Percentiles rank a stretch among this genome's conserved stretches.
These are phyloP conservation scores for Phyto melanocephala DNA, from an alignment of 2,888 invertebrate species.

Conservation along the genomic window DNA sequence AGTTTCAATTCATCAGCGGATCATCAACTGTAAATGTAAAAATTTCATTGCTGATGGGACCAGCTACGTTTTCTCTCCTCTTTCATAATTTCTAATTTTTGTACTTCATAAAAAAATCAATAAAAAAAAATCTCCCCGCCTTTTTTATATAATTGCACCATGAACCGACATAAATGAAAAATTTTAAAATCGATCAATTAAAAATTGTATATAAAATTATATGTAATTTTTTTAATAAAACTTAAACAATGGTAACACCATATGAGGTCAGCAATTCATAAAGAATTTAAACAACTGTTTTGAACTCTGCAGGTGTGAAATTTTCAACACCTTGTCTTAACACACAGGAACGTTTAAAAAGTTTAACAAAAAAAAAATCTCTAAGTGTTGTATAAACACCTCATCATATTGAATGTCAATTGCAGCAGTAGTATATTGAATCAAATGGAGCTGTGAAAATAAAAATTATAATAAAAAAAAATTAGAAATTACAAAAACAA, in stretches of 20 bases:
- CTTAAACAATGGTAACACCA: background rate
- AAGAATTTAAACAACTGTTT: background rate
- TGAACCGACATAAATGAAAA: no score
- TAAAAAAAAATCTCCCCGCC: no score
- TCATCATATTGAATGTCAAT: slow-evolving; percentile 30
- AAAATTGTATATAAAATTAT: no score
- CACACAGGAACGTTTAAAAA: background rate
- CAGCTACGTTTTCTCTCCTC: no score
- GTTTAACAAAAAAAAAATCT: background rate
- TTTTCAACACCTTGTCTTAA: slow-evolving; percentile 17
- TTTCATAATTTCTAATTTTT: no score
- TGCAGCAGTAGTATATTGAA: slow-evolving; percentile 1
- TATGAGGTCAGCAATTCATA: slow-evolving; percentile 3
- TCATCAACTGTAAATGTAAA: no score
- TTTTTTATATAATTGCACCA: no score
- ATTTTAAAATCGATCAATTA: no score
- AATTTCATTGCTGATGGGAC: no score
- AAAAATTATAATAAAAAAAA: background rate
- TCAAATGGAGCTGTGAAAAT: background rate
- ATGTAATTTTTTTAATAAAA: background rate
- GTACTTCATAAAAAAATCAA: no score
- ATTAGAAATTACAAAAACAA: slow-evolving; percentile 13
- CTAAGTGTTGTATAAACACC: background rate
- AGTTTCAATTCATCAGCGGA: no score
- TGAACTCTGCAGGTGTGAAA: slow-evolving; percentile 24